phyloP scores from a whole-genome alignment of 2,113 vertebrate genomes.

The Shinisaurus crocodilurus region DNA sequence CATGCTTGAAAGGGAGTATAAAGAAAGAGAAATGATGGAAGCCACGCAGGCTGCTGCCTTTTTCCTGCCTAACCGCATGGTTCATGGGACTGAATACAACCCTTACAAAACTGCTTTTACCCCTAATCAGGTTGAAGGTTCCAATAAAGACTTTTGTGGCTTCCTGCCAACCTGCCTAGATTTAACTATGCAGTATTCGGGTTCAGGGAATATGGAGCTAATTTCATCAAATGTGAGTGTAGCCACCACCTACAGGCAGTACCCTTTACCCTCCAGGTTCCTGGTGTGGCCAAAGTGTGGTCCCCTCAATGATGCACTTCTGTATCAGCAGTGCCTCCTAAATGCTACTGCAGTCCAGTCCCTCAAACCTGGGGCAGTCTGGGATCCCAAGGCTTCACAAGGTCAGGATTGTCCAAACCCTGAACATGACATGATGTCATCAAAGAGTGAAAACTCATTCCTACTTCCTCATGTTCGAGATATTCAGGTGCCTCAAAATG shows the following conservation, averaged over 20 bases:
- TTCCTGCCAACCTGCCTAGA: constrained; percentile 91
- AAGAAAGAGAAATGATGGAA: constrained; percentile 94
- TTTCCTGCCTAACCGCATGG: constrained; percentile 85
- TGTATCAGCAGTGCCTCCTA: constrained; percentile 94
- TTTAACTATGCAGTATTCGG: constrained; percentile 89
- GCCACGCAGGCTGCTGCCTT: constrained; percentile 86
- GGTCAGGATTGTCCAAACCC: constrained; percentile 81
- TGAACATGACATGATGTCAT: constrained; percentile 74
- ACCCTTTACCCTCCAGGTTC: constrained; percentile 87
- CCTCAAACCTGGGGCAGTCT: constrained; percentile 85
- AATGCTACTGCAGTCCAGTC: constrained; percentile 89
- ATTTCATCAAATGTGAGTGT: constrained; percentile 97
- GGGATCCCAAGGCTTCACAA: constrained; percentile 85
- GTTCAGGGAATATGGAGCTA: constrained; percentile 89
- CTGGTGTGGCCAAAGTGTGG: constrained; percentile 92
- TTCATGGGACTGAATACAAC: constrained; percentile 88
- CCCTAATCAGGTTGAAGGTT: constrained; percentile 73
- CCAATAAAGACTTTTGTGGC: constrained; percentile 87
- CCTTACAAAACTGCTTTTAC: constrained; percentile 89
- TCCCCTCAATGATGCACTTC: constrained; percentile 87
- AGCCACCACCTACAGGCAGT: constrained; percentile 94
- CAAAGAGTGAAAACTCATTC: constrained; percentile 84
- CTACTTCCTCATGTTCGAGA: constrained; percentile 72
- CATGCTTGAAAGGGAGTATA: constrained; percentile 98
- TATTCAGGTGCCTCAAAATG: constrained; percentile 65